phyloP scores from a whole-genome alignment of 2,113 vertebrate species.

The Lamprotornis superbus region DNA sequence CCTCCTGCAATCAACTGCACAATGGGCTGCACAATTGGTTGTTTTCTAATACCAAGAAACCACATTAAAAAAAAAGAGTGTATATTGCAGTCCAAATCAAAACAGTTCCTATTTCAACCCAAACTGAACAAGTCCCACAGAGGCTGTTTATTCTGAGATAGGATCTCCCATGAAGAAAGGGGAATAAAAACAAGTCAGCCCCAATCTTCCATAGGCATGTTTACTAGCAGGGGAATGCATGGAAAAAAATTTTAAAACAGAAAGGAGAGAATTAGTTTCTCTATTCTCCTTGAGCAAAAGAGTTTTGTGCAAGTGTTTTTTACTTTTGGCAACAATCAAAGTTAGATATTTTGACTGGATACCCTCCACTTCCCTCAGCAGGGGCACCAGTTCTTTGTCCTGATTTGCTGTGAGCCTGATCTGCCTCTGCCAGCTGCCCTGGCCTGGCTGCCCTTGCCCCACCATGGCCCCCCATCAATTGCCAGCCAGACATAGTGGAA shows the following conservation, averaged over 20 bases:
- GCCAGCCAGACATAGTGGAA: not conserved
- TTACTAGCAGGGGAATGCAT: not conserved
- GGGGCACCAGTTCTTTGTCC: not conserved
- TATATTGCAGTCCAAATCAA: not conserved
- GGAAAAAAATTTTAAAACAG: not conserved
- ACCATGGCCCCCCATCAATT: not conserved
- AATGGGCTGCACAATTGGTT: rapidly evolving
- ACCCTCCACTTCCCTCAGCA: not conserved
- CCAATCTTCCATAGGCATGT: not conserved
- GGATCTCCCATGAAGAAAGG: no score
- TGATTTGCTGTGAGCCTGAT: not conserved
- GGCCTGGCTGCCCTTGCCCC: not conserved
- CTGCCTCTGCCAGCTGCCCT: not conserved
- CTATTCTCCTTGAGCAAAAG: not conserved
- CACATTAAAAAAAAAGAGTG: not conserved
- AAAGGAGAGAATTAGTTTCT: not conserved
- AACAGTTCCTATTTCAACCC: not conserved
- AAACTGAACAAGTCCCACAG: not conserved
- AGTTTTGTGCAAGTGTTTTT: not conserved
- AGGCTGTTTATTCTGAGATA: not conserved
- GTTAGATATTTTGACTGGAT: not conserved
- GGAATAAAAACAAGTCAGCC: not conserved
- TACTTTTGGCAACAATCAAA: not conserved
- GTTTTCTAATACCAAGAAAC: not conserved
- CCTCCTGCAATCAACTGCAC: not conserved